phyloP scores from a whole-genome alignment of 1,140 invertebrate species.

The Manduca sexta region DNA sequence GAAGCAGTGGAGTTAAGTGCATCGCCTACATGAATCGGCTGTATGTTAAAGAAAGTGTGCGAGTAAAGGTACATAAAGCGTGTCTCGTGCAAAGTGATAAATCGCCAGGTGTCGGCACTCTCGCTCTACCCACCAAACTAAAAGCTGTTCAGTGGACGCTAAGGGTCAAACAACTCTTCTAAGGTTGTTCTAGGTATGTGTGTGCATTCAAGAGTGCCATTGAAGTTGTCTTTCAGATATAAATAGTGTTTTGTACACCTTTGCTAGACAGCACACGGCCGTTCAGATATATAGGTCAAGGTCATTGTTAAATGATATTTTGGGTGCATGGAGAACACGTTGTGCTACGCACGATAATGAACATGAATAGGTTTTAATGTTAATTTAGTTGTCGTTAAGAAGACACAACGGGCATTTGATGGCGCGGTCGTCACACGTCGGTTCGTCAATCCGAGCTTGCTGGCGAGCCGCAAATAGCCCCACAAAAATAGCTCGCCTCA shows the following conservation, averaged over 20 bases:
- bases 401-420: slow-evolving; percentile 40
- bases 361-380: slow-evolving; percentile 20
- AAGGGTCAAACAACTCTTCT: background rate
- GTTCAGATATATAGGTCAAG: slow-evolving; percentile 56
- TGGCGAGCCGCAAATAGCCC: slow-evolving; percentile 62
- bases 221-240: slow-evolving; percentile 7
- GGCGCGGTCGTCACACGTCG: slow-evolving; percentile 59
- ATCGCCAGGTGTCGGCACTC: background rate
- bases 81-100: slow-evolving; percentile 44
- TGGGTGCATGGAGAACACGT: slow-evolving; percentile 4
- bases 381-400: slow-evolving; percentile 31
- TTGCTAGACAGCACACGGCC: slow-evolving; percentile 14
- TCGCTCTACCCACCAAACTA: background rate
- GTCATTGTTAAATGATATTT: slow-evolving; percentile 33
- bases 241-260: slow-evolving; percentile 20
- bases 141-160: background rate
- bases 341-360: slow-evolving; percentile 8
- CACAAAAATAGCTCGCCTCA: slow-evolving; percentile 65
- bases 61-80: slow-evolving; percentile 36
- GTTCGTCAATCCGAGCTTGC: slow-evolving; percentile 69
- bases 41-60: slow-evolving; percentile 56
- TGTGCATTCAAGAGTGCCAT: background rate
- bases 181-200: background rate
- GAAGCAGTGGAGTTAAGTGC: slow-evolving; percentile 65
- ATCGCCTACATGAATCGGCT: slow-evolving; percentile 36